A percentile compares a stretch with the other conserved stretches of the same genome.
Conservation (phyloP, 2,797 vertebrate species). For the Perdix hodgsoniae region DNA sequence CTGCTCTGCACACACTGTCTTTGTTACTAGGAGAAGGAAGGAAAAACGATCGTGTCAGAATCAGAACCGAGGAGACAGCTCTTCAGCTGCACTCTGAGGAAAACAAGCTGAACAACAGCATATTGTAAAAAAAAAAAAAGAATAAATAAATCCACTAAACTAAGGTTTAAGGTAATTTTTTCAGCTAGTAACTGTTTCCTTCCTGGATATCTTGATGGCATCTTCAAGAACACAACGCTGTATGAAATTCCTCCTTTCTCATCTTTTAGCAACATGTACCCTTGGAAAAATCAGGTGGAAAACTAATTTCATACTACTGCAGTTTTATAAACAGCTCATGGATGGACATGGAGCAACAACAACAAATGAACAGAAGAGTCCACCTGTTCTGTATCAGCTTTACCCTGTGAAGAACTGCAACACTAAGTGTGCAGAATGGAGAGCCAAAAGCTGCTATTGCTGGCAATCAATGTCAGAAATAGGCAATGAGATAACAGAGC, state of each 20-base stretch:
- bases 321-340: neutral
- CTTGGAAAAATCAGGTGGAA: neutral
- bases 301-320: neutral
- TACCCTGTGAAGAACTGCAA: neutral
- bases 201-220: neutral
- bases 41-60: neutral
- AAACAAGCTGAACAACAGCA: rapidly evolving
- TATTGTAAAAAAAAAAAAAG: too few relatives aligned
- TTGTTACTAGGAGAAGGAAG: constrained; percentile 86
- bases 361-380: neutral
- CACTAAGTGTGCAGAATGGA: rapidly evolving
- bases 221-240: neutral
- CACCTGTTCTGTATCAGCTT: rapidly evolving
- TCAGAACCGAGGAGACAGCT: neutral
- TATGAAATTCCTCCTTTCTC: too few relatives aligned
- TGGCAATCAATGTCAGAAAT: neutral
- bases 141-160: neutral
- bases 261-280: neutral
- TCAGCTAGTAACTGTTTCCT: neutral
- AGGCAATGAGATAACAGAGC: neutral
- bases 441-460: neutral
- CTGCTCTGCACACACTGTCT: constrained; percentile 96
- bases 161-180: neutral
- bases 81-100: rapidly evolving
- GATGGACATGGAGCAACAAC: neutral